Evolutionary conservation across 2,888 invertebrate species (phyloP), one percentile per base, ranked within the genome.

Genomic region (Pseudococcus jackbeardsleyi): DNA sequence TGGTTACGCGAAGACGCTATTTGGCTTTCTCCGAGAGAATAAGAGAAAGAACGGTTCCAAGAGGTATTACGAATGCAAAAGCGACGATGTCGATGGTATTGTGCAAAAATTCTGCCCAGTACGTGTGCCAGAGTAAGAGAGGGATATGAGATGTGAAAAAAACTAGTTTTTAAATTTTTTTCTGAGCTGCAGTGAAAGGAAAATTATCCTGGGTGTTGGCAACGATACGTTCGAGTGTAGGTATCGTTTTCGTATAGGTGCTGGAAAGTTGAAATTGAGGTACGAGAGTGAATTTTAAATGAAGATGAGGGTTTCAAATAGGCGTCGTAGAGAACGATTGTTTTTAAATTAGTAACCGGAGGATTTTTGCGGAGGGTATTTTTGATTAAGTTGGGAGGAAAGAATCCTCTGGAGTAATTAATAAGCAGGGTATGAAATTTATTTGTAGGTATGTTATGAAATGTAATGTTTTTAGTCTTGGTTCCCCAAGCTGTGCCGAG

Each of bases 1-100:
- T 82, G 79, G 79, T 82, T 82, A 82, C 79, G 72, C 72, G 79
- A 82, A 82, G 79, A 82, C 79, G 42, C 79, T n/a, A 46, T 46
- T 46, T 82, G 79, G 79, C 79, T 82, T 82, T 82, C 79, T 82
- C 79, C 79, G 79, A 82, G 17, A 46, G 79, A 46, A 42, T 46
- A 46, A 33, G 72, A 82, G 46, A 82, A 77, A 39, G 39, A 77
- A 77, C 77, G 15, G 17, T 77, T 77, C n/a, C 33, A 39, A 39
- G 17, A 42, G 33, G 77, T 77, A 77, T 77, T 77, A 77, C 77
- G 77, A 77, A 12, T 64, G 64, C 64, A 22, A 64, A 64, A 22
- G 64, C 64, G 22, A n/a, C n/a, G 59, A 59, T 59, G 59, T 7
- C n/a, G 59, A 64, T 64, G 64, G 7, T 26, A 26, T 82, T 46